Evolutionary conservation across 2,113 vertebrate species (phyloP).

Genomic region (Entelurus aequoreus): DNA sequence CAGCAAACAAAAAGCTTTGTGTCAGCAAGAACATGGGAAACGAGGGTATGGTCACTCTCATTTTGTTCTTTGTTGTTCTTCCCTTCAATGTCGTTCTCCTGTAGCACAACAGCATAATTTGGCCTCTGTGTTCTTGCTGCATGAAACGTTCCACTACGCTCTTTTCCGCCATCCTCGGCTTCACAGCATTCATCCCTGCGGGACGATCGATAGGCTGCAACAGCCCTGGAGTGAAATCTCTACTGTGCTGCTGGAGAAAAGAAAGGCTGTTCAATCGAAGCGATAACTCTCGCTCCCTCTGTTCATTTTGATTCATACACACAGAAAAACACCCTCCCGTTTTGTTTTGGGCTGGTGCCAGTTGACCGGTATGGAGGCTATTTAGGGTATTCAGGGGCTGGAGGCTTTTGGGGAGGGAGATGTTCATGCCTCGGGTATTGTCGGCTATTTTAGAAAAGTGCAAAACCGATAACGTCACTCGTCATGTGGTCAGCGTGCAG

Average conservation of each 20-base stretch:
- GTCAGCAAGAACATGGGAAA: constrained; percentile 15
- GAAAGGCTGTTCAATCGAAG: constrained; percentile 58
- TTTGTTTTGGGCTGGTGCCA: no score
- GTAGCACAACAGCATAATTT: constrained; percentile 25
- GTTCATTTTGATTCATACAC: no score
- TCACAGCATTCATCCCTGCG: constrained; percentile 57
- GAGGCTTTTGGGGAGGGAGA: no score
- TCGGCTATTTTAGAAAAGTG: no score
- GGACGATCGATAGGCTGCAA: constrained; percentile 66
- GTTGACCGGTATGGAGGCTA: no score
- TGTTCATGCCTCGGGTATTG: no score
- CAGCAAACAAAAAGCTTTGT: constrained; percentile 14
- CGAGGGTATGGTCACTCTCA: constrained; percentile 15
- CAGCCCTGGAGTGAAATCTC: constrained; percentile 66
- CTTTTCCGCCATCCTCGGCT: constrained; percentile 34
- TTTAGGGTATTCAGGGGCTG: no score
- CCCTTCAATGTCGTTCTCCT: constrained; percentile 27
- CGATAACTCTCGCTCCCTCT: constrained; percentile 50
- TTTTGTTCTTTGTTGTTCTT: constrained; percentile 32
- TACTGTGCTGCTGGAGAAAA: constrained; percentile 54
- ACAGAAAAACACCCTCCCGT: no score
- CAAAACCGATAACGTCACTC: no score
- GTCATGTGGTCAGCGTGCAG: no score
- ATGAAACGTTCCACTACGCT: constrained; percentile 26
- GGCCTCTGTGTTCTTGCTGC: constrained; percentile 27